These are phyloP conservation scores for Pituophis catenifer DNA, from an alignment of 2,113 vertebrate genomes.

Conservation along the genomic window DNA sequence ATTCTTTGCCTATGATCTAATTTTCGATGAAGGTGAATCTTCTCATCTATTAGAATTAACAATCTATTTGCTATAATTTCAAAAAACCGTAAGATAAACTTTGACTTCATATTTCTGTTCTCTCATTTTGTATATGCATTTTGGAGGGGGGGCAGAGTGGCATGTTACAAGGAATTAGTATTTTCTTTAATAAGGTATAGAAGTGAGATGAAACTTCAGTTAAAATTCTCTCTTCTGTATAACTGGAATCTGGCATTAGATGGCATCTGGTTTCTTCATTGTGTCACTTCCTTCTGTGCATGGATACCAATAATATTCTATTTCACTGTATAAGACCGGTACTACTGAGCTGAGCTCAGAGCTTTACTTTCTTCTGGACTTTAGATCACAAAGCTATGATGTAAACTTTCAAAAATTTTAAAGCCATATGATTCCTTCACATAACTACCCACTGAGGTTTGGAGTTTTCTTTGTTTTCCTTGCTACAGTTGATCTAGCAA, in stretches of 20 bases:
- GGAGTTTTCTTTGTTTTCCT: not conserved
- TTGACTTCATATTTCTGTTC: not conserved
- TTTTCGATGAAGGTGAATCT: constrained; percentile 23
- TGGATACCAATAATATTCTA: not conserved
- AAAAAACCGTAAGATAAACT: not conserved
- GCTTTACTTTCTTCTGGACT: not conserved
- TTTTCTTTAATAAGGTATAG: not conserved
- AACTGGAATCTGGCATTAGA: not conserved
- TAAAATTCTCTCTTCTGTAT: not conserved
- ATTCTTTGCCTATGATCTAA: constrained; percentile 23
- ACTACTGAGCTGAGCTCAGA: not conserved
- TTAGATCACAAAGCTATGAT: not conserved
- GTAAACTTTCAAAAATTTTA: not conserved
- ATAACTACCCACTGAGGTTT: not conserved
- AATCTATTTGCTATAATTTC: not conserved
- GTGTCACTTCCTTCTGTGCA: not conserved
- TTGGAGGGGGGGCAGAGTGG: not conserved
- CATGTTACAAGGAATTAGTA: not conserved
- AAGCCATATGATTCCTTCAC: not conserved
- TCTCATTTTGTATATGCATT: not conserved
- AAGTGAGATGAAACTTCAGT: not conserved
- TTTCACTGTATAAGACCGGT: not conserved
- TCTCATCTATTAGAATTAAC: constrained; percentile 28
- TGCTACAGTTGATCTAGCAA: not conserved
- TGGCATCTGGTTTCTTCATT: not conserved